Percentiles rank a stretch among this genome's conserved stretches.
These are phyloP conservation scores for Crotalus horridus DNA, from an alignment of 2,113 vertebrate genomes.

Conservation along the genomic window DNA sequence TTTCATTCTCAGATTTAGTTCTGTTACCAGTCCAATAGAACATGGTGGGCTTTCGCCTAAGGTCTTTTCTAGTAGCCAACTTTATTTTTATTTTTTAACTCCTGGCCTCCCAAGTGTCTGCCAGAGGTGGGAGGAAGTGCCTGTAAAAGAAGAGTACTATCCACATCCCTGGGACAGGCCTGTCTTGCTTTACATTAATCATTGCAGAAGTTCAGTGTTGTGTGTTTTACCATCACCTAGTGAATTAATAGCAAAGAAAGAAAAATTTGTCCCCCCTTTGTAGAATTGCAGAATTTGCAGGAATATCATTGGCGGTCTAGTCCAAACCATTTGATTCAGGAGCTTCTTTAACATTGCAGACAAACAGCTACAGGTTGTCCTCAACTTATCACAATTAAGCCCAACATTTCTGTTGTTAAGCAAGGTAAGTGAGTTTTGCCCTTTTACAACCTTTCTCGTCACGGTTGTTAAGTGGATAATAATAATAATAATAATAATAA, in stretches of 20 bases:
- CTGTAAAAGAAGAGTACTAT: background rate
- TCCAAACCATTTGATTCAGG: background rate
- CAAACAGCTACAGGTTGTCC: background rate
- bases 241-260: background rate
- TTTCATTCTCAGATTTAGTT: slow-evolving; percentile 15
- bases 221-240: background rate
- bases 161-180: background rate
- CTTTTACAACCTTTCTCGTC: background rate
- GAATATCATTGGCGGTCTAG: background rate
- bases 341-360: background rate
- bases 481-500: too few relatives aligned
- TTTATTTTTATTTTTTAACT: background rate
- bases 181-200: background rate
- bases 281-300: background rate
- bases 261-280: background rate
- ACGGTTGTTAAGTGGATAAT: background rate
- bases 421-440: background rate
- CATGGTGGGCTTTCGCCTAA: background rate
- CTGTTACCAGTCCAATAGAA: background rate
- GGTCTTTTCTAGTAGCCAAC: background rate
- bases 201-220: background rate
- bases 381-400: background rate
- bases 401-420: background rate
- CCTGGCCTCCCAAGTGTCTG: background rate
- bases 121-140: background rate